phyloP scores from a whole-genome alignment of 1,140 invertebrate genomes.

The Solen grandis region DNA sequence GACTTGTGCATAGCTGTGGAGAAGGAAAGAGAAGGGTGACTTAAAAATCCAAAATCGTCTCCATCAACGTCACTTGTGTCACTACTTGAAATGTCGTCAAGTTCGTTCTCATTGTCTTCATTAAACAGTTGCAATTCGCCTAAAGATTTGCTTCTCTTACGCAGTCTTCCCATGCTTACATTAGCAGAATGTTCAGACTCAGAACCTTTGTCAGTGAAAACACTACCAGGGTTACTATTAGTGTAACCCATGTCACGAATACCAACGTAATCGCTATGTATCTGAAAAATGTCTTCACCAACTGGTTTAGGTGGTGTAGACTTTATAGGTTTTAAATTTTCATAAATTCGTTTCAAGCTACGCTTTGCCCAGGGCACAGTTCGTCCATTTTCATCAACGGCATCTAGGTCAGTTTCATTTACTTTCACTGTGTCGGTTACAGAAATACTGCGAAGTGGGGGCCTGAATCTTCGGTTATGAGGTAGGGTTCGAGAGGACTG shows the following conservation, averaged over 20 bases:
- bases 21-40: conserved; percentile 64
- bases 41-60: conserved; percentile 77
- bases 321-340: conserved; percentile 49
- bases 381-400: conserved; percentile 35
- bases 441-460: conserved; percentile 42
- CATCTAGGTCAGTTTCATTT: conserved; percentile 47
- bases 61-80: conserved; percentile 72
- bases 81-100: neutral
- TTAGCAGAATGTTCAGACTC: conserved; percentile 1
- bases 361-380: conserved; percentile 49
- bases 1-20: conserved; percentile 74
- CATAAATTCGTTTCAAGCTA: conserved; percentile 52
- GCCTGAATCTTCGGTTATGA: conserved; percentile 29
- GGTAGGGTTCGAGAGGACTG: conserved; percentile 21
- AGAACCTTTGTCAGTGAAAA: neutral
- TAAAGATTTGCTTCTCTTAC: conserved; percentile 68
- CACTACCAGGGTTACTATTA: conserved; percentile 14
- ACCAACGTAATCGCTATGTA: conserved; percentile 50
- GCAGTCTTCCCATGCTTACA: conserved; percentile 11
- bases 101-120: conserved; percentile 46
- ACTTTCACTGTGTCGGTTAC: neutral
- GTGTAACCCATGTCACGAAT: conserved; percentile 18
- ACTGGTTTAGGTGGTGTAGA: neutral
- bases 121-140: conserved; percentile 62
- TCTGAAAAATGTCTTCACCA: conserved; percentile 34